Percentiles rank a stretch among this genome's conserved stretches.
Conservation (phyloP, 2,113 vertebrate genomes). For the Poeciliopsis turrubarensis region DNA sequence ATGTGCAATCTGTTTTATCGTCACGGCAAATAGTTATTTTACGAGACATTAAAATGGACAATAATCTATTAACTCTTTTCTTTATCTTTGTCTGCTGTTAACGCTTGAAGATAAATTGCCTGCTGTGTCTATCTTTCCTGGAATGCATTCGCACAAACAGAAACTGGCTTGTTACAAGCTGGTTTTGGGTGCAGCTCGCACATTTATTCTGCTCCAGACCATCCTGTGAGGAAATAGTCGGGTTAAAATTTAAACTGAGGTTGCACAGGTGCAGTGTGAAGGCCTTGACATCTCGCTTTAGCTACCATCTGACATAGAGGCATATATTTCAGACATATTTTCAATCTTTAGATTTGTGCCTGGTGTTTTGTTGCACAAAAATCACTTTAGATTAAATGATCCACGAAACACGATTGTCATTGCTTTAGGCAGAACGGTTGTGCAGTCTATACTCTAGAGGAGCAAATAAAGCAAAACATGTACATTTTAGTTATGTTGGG, state of each 20-base stretch:
- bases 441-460: slow-evolving; percentile 15
- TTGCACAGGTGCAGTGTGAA: not conserved
- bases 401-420: not conserved
- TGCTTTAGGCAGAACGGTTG: slow-evolving; percentile 6
- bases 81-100: slow-evolving; percentile 23
- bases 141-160: slow-evolving; percentile 23
- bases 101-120: slow-evolving; percentile 19
- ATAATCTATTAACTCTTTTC: slow-evolving; percentile 9
- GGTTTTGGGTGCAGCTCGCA: slow-evolving; percentile 29
- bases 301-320: not conserved
- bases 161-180: slow-evolving; percentile 6
- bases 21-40: not conserved
- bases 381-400: slow-evolving; percentile 12
- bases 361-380: not conserved
- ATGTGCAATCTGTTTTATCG: not conserved
- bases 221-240: slow-evolving; percentile 4
- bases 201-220: slow-evolving; percentile 27
- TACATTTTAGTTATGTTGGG: slow-evolving; percentile 24
- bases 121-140: slow-evolving; percentile 15
- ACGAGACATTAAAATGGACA: not conserved
- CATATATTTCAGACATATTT: not conserved
- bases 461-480: slow-evolving; percentile 15
- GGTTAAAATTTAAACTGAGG: not conserved
- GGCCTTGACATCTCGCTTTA: not conserved
- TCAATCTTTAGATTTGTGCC: not conserved